Percentiles rank a stretch among this genome's conserved stretches.
phyloP scores from a whole-genome alignment of 2,797 vertebrate species.

The Poeciliopsis paucimaculata region DNA sequence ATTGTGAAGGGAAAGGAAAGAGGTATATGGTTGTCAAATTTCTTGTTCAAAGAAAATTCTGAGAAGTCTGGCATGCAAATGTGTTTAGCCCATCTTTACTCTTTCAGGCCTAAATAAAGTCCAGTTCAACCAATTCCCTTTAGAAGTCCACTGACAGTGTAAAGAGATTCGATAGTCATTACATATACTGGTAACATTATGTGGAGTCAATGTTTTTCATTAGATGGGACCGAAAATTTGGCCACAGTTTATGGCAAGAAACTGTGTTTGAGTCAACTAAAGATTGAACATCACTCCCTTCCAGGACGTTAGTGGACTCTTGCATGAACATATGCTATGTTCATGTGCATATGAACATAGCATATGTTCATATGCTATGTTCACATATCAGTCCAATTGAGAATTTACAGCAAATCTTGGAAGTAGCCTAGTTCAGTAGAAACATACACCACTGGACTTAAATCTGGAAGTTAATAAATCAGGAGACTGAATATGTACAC shows the following conservation, averaged over 20 bases:
- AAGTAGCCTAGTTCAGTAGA: neutral
- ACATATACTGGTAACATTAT: neutral
- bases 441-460: neutral
- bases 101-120: neutral
- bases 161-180: neutral
- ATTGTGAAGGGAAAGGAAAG: neutral
- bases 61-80: neutral
- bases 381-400: too few relatives aligned
- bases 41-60: neutral
- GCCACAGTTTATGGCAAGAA: neutral
- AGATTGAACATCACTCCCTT: neutral
- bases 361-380: too few relatives aligned
- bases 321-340: too few relatives aligned
- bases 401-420: neutral
- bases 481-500: neutral
- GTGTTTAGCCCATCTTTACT: neutral
- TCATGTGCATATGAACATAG: too few relatives aligned
- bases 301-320: neutral
- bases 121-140: neutral
- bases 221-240: neutral
- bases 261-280: neutral
- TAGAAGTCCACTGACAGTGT: neutral
- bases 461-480: neutral
- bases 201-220: neutral
- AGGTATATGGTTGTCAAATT: neutral